phyloP scores from a whole-genome alignment of 2,888 invertebrate species.

The Oscheius sp. region DNA sequence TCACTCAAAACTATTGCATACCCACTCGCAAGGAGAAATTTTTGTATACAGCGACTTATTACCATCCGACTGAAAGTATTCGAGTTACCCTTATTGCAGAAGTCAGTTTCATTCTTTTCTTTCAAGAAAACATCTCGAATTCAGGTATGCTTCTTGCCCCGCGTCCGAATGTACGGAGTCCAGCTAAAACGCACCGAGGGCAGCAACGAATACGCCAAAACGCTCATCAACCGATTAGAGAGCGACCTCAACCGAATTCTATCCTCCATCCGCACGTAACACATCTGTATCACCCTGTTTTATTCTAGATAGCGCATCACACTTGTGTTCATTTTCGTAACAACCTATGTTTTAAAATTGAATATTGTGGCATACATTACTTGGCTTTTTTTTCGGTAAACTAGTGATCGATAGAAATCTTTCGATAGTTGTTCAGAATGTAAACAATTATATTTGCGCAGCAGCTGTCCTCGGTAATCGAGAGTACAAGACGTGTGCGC shows the following conservation, averaged over 20 bases:
- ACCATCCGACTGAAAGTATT: not conserved
- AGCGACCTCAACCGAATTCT: not conserved
- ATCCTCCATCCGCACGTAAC: too few relatives aligned
- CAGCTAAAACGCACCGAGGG: conserved; percentile 19
- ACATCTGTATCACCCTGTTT: too few relatives aligned
- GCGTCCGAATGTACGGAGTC: conserved; percentile 2
- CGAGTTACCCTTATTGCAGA: conserved; percentile 4
- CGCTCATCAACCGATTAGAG: not conserved
- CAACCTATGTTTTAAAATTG: too few relatives aligned
- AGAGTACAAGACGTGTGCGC: too few relatives aligned
- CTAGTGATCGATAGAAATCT: too few relatives aligned
- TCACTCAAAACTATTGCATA: not conserved
- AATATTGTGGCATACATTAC: too few relatives aligned
- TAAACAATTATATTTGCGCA: too few relatives aligned
- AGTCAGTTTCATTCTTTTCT: not conserved
- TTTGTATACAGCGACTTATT: not conserved
- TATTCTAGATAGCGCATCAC: too few relatives aligned
- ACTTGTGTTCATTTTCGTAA: too few relatives aligned
- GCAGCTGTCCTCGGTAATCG: too few relatives aligned
- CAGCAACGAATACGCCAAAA: not conserved
- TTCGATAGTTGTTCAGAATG: too few relatives aligned
- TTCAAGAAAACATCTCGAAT: not conserved
- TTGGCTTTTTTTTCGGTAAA: too few relatives aligned
- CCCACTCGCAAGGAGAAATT: not conserved
- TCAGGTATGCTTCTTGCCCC: conserved; percentile 10